These are phyloP conservation scores for Trachelus tabidus DNA, from an alignment of 2,888 invertebrate species.

Conservation along the genomic window DNA sequence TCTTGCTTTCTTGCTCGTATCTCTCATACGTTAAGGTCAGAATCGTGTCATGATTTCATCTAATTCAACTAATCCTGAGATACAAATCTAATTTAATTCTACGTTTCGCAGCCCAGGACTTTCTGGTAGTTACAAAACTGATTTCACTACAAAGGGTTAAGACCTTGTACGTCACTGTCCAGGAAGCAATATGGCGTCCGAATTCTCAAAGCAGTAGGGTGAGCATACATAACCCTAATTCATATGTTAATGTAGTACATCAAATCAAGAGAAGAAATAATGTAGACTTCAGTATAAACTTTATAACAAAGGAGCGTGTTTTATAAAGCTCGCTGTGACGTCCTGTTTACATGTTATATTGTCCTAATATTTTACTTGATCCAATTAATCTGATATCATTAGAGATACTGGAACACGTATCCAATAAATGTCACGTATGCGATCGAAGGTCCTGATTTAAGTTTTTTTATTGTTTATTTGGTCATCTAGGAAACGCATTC, in stretches of 20 bases:
- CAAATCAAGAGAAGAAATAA: neutral
- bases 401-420: neutral
- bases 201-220: neutral
- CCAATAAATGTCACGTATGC: neutral
- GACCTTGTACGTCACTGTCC: neutral
- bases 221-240: neutral
- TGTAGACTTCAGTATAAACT: neutral
- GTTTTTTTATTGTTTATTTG: neutral
- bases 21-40: neutral
- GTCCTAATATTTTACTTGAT: neutral
- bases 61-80: neutral
- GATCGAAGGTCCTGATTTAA: neutral
- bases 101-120: neutral
- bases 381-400: neutral
- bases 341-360: neutral
- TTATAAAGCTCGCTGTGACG: neutral
- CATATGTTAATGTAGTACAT: neutral
- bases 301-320: neutral
- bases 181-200: neutral
- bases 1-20: neutral
- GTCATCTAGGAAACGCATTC: conserved; percentile 4
- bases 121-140: neutral
- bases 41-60: neutral
- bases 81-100: neutral
- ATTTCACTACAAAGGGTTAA: neutral